Base-by-base conservation (phyloP, 2,113 vertebrate species). In the Thamnophis sirtalis region DNA sequence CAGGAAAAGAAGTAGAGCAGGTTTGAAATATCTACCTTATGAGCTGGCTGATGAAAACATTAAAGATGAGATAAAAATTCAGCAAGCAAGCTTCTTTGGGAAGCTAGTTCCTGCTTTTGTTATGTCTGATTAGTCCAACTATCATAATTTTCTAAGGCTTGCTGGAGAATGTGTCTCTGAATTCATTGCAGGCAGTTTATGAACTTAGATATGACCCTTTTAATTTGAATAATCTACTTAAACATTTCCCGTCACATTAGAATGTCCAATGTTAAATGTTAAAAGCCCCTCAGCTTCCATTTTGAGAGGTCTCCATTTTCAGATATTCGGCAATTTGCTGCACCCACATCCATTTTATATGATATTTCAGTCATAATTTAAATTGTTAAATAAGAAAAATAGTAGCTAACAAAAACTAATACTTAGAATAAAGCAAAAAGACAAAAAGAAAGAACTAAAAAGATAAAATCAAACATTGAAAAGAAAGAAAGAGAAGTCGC, bases 1-100 rank as follows among this genome's bases (percentile, higher is more conserved):
- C 54, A n/a, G 95, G 86, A 96, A 94, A 94, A 95, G 55, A 38
- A 94, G 88, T 4, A 87, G 94, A 96, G 90, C 94, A 87, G 73
- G 94, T 97, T 96, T 94, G 91, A 96, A 97, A 95, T 95, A 94
- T 68, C 88, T 93, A 92, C 92, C 93, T n/a, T 90, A 92, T 5
- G 48, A n/a, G 93, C 93, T 95, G 87, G 68, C 73, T 68, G 95
- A 96, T 28, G 10, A 90, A 96, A 96, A 63, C 91, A 89, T 96
- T 96, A 97, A 97, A 96, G 8, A 95, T 94, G 89, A 80, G 91
- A 38, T 93, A 50, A 89, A 53, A 33, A 43, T 11, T 6, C 7
- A 85, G 10, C 95, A 89, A 94, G 91, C 88, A 95, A 91, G 92
- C 73, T 88, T 86, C 38, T 84, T 95, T 90, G 43, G 87, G 96